Evolutionary conservation across 2,888 invertebrate species (phyloP).

Genomic region (Quadroppia sp.): DNA sequence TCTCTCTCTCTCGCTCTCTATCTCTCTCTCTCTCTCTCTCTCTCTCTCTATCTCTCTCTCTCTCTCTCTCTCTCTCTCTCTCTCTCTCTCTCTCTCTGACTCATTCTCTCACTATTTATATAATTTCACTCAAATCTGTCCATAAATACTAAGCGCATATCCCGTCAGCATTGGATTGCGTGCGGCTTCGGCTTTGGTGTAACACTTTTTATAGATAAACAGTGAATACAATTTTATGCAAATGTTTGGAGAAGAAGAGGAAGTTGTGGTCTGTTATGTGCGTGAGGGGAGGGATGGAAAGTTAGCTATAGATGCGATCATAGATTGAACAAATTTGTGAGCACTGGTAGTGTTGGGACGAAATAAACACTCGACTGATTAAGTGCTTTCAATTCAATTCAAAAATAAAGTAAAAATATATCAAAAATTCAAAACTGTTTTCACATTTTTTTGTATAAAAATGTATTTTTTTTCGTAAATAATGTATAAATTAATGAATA

Average conservation of each 20-base stretch:
- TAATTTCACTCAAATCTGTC: background rate
- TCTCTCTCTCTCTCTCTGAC: no score
- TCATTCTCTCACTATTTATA: background rate
- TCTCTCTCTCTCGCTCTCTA: constrained; percentile 18
- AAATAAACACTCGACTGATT: background rate
- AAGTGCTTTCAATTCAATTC: background rate
- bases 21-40: constrained; percentile 17
- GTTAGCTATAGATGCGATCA: background rate
- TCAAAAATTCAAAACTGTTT: background rate
- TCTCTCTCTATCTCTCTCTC: no score
- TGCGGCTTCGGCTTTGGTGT: background rate
- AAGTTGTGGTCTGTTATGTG: background rate
- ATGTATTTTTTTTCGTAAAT: no score
- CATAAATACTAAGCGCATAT: background rate
- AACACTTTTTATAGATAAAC: constrained; percentile 4
- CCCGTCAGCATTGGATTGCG: background rate
- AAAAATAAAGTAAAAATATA: background rate
- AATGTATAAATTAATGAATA: background rate
- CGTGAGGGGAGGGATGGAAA: background rate
- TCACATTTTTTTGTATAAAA: no score
- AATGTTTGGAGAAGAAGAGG: constrained; percentile 20
- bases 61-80: no score
- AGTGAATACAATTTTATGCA: constrained; percentile 11
- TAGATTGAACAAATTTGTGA: background rate
- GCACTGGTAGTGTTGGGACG: background rate